Evolutionary conservation across 2,113 vertebrate genomes (phyloP), one percentile per base, ranked within the genome.

Genomic region (Boleophthalmus pectinirostris): DNA sequence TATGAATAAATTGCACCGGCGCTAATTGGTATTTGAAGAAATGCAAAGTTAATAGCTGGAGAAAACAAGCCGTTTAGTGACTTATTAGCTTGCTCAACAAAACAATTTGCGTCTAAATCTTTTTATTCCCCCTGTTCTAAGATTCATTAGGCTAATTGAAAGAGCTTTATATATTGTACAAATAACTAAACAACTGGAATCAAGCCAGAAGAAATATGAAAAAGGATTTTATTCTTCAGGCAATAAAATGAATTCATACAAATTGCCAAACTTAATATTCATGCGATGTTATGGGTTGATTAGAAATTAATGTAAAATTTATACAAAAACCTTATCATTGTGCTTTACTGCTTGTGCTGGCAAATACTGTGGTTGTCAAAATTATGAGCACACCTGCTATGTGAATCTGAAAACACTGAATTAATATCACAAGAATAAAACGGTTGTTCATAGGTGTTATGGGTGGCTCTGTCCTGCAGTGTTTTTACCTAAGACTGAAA

Each of bases 51-150:
- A 70, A 70, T 70, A 45, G 53, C 43, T 56, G 10, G 0, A 14
- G 53, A 75, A 75, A 82, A 82, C 66, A 73, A 77, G 79, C n/a
- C 49, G 29, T 69, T 77, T n/a, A 49, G 53, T 78, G 38, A 82
- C 77, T 73, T 80, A 79, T 82, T 61, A 49, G 82, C 21, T 53
- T 70, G 60, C 74, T 80, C 56, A 75, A 78, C 16, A 54, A 20
- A 74, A 74, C 74, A 6, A 81, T 80, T 80, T 74, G 46, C 33
- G 74, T 82, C 71, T 70, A 45, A 56, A 70, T n/a, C 33, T 21
- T 54, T 77, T n/a, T 13, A 57, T 77, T 78, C 10, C 68, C 33
- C 46, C 57, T 58, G 35, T 29, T 77, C 16, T 58, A 60, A 47
- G 51, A 33, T 74, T 81, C 8, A 82, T 78, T 66, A 71, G 23